A percentile compares a stretch with the other conserved stretches of the same genome.
These are phyloP conservation scores for Lepidurus apus DNA, from an alignment of 1,140 invertebrate species.

Conservation along the genomic window DNA sequence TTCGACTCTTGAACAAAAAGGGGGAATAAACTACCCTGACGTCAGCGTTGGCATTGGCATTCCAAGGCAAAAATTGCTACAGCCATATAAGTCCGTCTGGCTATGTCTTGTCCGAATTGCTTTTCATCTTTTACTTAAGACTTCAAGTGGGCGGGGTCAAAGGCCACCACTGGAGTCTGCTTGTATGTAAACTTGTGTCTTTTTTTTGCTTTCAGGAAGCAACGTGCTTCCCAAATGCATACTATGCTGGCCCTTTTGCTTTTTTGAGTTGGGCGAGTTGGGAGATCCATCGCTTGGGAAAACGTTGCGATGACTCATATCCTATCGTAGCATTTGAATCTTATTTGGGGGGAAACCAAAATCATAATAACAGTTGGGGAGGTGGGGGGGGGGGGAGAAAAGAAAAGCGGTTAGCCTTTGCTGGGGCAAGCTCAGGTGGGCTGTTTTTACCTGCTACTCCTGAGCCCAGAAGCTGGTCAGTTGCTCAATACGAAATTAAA, in stretches of 20 bases:
- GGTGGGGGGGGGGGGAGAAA: not conserved
- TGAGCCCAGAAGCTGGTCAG: not conserved
- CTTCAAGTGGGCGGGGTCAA: constrained; percentile 11
- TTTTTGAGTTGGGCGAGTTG: not conserved
- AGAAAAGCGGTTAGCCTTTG: not conserved
- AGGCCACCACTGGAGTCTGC: not conserved
- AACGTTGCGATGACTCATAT: not conserved
- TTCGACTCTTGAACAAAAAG: not conserved
- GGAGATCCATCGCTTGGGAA: not conserved
- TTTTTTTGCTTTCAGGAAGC: not conserved
- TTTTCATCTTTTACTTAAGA: not conserved
- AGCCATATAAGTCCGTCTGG: constrained; percentile 9
- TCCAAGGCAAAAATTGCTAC: not conserved
- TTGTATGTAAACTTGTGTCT: not conserved
- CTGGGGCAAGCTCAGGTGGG: not conserved
- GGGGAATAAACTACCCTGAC: not conserved
- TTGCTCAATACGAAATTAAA: not conserved
- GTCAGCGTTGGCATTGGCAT: constrained; percentile 4
- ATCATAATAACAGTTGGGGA: not conserved
- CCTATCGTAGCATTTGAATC: not conserved
- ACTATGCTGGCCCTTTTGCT: too few species aligned
- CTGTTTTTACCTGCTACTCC: not conserved
- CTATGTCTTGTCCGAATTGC: not conserved
- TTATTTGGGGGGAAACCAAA: not conserved
- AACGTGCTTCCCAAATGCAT: not conserved